Percentiles rank a stretch among this genome's conserved stretches.
These are phyloP conservation scores for Halocaridina rubra DNA, from an alignment of 2,888 invertebrate genomes.

Conservation along the genomic window DNA sequence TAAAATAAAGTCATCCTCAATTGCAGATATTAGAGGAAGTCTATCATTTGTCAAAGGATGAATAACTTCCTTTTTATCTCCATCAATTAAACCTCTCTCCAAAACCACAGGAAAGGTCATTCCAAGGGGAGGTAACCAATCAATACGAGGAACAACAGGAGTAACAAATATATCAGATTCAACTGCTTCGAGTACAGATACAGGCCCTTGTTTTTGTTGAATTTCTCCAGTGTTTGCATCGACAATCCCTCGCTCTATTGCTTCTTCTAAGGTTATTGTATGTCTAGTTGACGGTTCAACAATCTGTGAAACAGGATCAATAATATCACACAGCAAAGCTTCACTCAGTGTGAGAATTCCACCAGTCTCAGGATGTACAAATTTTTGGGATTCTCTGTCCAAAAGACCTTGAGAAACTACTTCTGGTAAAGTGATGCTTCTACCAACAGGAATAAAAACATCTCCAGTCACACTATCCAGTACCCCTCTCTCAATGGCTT, in stretches of 20 bases:
- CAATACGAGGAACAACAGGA: constrained; percentile 67
- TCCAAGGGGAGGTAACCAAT: constrained; percentile 78
- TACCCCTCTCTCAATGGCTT: constrained; percentile 86
- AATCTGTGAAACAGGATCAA: constrained; percentile 83
- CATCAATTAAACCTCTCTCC: constrained; percentile 79
- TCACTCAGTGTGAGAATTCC: constrained; percentile 81
- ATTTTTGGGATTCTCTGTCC: constrained; percentile 78
- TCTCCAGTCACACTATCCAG: constrained; percentile 80
- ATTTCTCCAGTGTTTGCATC: constrained; percentile 79
- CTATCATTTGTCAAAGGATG: constrained; percentile 80
- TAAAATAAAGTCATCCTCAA: constrained; percentile 82
- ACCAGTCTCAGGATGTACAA: constrained; percentile 90
- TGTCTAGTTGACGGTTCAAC: constrained; percentile 75
- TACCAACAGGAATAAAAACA: constrained; percentile 82
- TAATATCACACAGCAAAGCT: constrained; percentile 88
- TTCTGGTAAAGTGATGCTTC: constrained; percentile 84
- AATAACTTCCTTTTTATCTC: constrained; percentile 75
- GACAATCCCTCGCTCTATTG: constrained; percentile 78
- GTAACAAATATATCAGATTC: constrained; percentile 76
- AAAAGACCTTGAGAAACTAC: constrained; percentile 87
- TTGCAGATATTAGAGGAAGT: constrained; percentile 77
- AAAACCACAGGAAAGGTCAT: constrained; percentile 86
- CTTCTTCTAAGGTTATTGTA: constrained; percentile 80
- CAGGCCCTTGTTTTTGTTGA: constrained; percentile 74
- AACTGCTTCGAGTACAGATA: constrained; percentile 77